Evolutionary conservation across 2,113 vertebrate genomes (phyloP), one percentile per base, ranked within the genome.

Genomic region (Ptilonorhynchus violaceus): DNA sequence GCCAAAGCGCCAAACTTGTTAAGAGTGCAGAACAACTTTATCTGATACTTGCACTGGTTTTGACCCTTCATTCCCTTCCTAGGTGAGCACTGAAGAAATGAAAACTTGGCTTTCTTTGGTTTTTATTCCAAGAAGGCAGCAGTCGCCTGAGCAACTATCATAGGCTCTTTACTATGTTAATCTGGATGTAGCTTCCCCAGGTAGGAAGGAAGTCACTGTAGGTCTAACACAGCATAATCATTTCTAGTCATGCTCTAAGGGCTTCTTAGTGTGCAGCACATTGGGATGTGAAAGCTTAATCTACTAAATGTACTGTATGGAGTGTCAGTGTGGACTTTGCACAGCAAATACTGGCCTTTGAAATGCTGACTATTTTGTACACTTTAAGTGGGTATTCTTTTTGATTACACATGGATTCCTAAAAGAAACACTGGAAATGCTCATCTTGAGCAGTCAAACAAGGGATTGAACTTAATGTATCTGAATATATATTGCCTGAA

Each of bases 301-400:
- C 25, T 39, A n/a, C 5, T 10, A 41, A 73, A 39, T n/a, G 9
- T 14, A 31, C 2, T 17, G 7, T 49, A 28, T 30, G 27, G 52
- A 56, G 16, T 49, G 16, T 62, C 24, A 41, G 2, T 10, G 37
- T 37, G 25, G 64, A 47, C 33, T 82, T 87, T 41, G 8, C 20
- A 31, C 41, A 60, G 11, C 18, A 53, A 66, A 53, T 75, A 41
- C 22, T 59, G 9, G 16, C 4, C 23, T 59, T 79, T 11, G 9
- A 67, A 82, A 35, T 15, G 7, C 3, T 80, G 30, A 33, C 3
- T 11, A 8, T 52, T 89, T 60, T 46, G 33, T 23, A 30, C 7
- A 2, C 3, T 44, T 8, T 21, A 52, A 21, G 49, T 0, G 2
- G 12, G 16, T 25, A 66, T 4, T 3, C 30, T 53, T 64, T 33